Percentiles rank a stretch among this genome's conserved stretches.
These are phyloP conservation scores for Protosalanx chinensis DNA, from an alignment of 2,797 vertebrate species.

Conservation along the genomic window DNA sequence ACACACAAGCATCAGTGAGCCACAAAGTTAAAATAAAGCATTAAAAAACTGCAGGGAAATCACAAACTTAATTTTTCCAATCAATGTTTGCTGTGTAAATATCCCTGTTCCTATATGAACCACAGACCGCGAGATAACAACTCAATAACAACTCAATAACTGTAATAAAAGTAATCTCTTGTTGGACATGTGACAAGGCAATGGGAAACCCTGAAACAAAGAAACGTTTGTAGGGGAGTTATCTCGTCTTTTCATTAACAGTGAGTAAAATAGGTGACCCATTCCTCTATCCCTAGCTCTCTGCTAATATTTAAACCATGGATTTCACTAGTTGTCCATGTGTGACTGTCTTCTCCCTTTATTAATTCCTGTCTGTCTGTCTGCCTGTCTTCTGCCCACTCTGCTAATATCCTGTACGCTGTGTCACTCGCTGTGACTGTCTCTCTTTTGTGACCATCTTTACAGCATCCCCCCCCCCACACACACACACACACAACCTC, in stretches of 20 bases:
- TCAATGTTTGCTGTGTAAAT: constrained; percentile 28
- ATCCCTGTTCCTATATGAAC: constrained; percentile 21
- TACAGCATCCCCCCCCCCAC: constrained; percentile 19
- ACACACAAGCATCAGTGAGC: background rate
- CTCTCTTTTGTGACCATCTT: background rate
- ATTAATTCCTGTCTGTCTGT: too few relatives aligned
- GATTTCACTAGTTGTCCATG: background rate
- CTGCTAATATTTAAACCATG: background rate
- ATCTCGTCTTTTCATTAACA: too few relatives aligned
- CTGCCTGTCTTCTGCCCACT: background rate
- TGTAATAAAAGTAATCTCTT: background rate
- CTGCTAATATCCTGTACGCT: background rate
- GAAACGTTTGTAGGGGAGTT: background rate
- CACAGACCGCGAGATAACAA: background rate
- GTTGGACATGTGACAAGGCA: background rate
- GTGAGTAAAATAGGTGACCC: too few relatives aligned
- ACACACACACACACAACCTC: background rate
- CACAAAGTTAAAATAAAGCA: background rate
- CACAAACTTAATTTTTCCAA: constrained; percentile 23
- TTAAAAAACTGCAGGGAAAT: background rate
- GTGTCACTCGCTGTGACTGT: background rate
- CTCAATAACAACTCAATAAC: constrained; percentile 2
- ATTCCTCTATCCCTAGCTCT: too few relatives aligned
- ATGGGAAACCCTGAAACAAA: background rate
- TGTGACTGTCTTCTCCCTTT: too few relatives aligned